A percentile compares a stretch with the other conserved stretches of the same genome.
These are phyloP conservation scores for Crematogaster levior DNA, from an alignment of 2,888 invertebrate genomes.

Conservation along the genomic window DNA sequence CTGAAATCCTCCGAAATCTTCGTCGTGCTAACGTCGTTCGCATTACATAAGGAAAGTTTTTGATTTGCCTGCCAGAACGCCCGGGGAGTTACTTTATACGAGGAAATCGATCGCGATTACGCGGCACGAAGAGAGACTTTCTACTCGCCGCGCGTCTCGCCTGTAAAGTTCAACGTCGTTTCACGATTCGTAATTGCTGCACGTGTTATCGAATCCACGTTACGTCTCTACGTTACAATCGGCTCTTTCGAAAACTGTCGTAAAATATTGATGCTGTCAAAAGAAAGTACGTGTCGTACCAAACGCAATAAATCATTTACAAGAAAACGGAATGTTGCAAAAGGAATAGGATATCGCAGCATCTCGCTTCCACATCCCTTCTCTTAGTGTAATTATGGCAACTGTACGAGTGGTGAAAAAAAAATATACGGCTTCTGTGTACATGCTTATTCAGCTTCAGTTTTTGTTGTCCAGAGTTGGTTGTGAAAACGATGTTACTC, in stretches of 20 bases:
- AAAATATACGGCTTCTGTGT: neutral
- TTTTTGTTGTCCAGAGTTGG: too few species aligned
- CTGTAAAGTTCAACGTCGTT: conserved; percentile 62
- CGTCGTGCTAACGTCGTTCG: conserved; percentile 29
- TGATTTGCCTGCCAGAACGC: conserved; percentile 42
- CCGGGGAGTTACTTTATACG: conserved; percentile 47
- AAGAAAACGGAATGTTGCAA: neutral
- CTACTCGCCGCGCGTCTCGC: conserved; percentile 57
- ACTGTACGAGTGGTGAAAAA: neutral
- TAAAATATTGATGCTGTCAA: conserved; percentile 7
- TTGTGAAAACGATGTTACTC: neutral
- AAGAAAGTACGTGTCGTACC: neutral
- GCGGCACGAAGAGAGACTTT: conserved; percentile 63
- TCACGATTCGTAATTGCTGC: conserved; percentile 58
- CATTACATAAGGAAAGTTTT: conserved; percentile 60
- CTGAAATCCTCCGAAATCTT: conserved; percentile 22
- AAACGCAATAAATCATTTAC: conserved; percentile 12
- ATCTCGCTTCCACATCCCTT: neutral
- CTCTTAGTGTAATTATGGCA: neutral
- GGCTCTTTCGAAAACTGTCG: conserved; percentile 20
- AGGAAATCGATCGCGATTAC: conserved; percentile 63
- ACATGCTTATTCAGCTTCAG: neutral
- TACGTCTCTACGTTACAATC: conserved; percentile 14
- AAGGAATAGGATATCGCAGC: neutral
- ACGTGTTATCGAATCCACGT: conserved; percentile 40